phyloP scores from a whole-genome alignment of 2,797 vertebrate species.

The Tadarida brasiliensis region DNA sequence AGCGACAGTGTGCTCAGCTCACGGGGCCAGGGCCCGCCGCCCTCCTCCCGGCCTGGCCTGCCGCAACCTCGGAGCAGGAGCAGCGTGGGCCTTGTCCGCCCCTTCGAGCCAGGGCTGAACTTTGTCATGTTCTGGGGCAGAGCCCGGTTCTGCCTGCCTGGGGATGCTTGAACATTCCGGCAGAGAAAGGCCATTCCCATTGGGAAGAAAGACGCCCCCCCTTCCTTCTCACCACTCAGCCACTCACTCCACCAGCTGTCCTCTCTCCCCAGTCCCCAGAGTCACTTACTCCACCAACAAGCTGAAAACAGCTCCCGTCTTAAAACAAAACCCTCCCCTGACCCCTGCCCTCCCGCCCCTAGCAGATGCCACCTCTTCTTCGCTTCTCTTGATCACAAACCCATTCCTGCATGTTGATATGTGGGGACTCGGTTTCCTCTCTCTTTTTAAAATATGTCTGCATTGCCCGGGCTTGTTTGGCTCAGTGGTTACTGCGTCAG shows the following conservation, averaged over 20 bases:
- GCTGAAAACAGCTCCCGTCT: background rate
- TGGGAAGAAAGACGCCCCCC: background rate
- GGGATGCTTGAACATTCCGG: fast-evolving
- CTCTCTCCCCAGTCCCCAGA: fast-evolving
- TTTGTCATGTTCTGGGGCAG: fast-evolving
- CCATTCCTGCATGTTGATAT: fast-evolving
- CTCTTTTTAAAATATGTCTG: no score
- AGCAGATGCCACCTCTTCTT: background rate
- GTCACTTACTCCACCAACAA: background rate
- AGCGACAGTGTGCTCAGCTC: background rate
- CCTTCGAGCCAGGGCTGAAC: background rate
- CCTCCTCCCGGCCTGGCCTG: background rate
- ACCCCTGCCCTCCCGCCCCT: fast-evolving
- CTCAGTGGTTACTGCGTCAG: no score
- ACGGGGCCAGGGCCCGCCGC: fast-evolving
- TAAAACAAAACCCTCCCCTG: background rate
- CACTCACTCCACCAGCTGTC: no score
- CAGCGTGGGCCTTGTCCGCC: fast-evolving
- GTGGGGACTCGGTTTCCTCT: background rate
- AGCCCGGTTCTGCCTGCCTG: background rate
- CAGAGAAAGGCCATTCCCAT: background rate
- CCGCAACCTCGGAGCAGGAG: background rate
- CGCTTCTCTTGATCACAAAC: background rate
- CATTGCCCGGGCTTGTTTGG: no score
- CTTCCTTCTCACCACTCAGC: no score